phyloP scores from a whole-genome alignment of 1,140 invertebrate species.

The Polyergus mexicanus region DNA sequence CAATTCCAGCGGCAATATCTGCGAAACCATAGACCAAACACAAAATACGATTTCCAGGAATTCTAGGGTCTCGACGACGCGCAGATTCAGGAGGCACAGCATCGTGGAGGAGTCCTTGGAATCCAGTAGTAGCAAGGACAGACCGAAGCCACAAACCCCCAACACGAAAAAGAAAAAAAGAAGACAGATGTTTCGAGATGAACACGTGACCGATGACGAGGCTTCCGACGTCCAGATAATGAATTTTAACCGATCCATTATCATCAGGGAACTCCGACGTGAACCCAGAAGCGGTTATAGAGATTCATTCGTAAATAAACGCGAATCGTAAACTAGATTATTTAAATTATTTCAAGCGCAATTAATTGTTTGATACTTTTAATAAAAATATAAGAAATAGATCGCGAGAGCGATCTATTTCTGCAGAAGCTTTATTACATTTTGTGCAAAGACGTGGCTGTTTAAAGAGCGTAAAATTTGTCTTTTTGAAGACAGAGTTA shows the following conservation, averaged over 20 bases:
- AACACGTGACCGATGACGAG: slow-evolving; percentile 83
- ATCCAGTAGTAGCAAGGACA: slow-evolving; percentile 67
- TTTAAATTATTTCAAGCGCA: not conserved
- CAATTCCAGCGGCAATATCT: slow-evolving; percentile 50
- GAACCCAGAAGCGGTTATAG: slow-evolving; percentile 78
- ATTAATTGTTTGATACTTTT: slow-evolving; percentile 1
- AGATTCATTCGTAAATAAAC: slow-evolving; percentile 54
- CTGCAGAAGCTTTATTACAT: not conserved
- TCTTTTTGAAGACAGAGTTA: not conserved
- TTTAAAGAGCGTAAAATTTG: not conserved
- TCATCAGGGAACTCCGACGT: slow-evolving; percentile 74
- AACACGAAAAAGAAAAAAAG: slow-evolving; percentile 73
- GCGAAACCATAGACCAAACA: not conserved
- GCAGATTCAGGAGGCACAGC: slow-evolving; percentile 40
- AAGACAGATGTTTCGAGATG: slow-evolving; percentile 55
- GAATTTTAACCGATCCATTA: slow-evolving; percentile 57
- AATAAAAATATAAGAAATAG: not conserved
- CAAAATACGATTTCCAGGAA: slow-evolving; percentile 35
- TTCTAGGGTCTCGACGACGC: not conserved
- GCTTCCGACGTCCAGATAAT: slow-evolving; percentile 79
- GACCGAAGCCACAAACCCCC: slow-evolving; percentile 76
- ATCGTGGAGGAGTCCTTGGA: slow-evolving; percentile 61
- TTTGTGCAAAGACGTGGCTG: not conserved
- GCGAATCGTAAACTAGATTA: slow-evolving; percentile 55
- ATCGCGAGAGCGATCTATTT: not conserved